Percentiles rank a stretch among this genome's conserved stretches.
These are phyloP conservation scores for Adelosebastes latens DNA, from an alignment of 2,797 vertebrate species.

Conservation along the genomic window DNA sequence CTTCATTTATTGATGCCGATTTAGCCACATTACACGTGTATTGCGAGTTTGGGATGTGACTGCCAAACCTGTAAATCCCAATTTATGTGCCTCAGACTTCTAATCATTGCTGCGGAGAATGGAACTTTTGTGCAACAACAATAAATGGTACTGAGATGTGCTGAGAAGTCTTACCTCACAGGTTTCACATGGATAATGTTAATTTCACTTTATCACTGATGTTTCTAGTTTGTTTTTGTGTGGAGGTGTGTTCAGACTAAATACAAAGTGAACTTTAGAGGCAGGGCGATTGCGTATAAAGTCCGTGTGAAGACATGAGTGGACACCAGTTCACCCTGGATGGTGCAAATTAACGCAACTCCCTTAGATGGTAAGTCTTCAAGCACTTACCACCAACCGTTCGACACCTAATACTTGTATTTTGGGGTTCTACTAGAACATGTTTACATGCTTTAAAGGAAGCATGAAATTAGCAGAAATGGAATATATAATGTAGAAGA, in stretches of 20 bases:
- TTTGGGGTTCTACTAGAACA: too few relatives aligned
- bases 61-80: constrained; percentile 63
- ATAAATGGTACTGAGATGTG: constrained; percentile 30
- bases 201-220: background rate
- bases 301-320: background rate
- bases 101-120: constrained; percentile 43
- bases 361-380: background rate
- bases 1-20: constrained; percentile 54
- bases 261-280: background rate
- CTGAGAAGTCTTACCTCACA: constrained; percentile 4
- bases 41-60: constrained; percentile 24
- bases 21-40: constrained; percentile 47
- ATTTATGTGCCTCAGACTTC: constrained; percentile 55
- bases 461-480: too few relatives aligned
- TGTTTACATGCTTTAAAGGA: too few relatives aligned
- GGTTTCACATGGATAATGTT: constrained; percentile 7
- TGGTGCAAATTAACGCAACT: background rate
- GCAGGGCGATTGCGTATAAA: background rate
- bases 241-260: background rate
- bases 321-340: background rate
- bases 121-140: constrained; percentile 46
- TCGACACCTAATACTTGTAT: background rate
- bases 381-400: background rate
- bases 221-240: background rate
- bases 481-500: too few relatives aligned